Base-by-base conservation (phyloP, 2,797 vertebrate species). In the Xiphorhynchus erythropygius region DNA sequence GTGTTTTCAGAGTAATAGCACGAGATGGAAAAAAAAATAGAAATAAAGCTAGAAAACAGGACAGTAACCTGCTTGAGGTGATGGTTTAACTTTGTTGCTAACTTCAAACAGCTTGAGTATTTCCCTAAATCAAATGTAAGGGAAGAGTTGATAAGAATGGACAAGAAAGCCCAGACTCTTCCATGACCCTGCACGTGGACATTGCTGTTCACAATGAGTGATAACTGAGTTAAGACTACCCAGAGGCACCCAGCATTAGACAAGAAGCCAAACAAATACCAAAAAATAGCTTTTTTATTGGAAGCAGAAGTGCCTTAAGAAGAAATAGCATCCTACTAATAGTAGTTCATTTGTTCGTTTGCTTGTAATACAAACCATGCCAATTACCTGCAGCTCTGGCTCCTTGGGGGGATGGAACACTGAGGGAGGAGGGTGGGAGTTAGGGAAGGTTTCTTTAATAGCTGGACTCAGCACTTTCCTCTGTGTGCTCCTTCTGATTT, bases 401-500 rank as follows among this genome's bases (percentile, higher is more conserved):
- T 35, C 30, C 37, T 7, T 27, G 39, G 47, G 18, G 62, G 47
- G 42, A 13, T 37, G 27, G 63, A 39, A 13, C 15, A 2, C 28
- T 50, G 63, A 0, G 8, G 23, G 16, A 15, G 24, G 11, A 18
- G 21, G 18, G 12, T 7, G n/a, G 32, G 17, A 32, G 19, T 44
- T 53, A 19, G 47, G 16, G 28, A 47, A 13, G 27, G 11, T 42
- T 49, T 57, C 23, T 49, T 9, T n/a, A 17, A 9, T 19, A 23
- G 16, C 17, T 8, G 4, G 15, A 7, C 64, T 96, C 46, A 78
- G 21, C 27, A 18, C 7, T 89, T 27, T 84, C 24, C 47, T 68
- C 64, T 11, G 1, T 93, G 44, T 87, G 44, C 33, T 60, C 47
- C 63, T 86, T 94, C 77, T 94, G 22, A 75, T 96, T 91, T 74